Evolutionary conservation across 1,140 invertebrate species (phyloP), one percentile per base, ranked within the genome.

Genomic region (Drosophila ananassae): DNA sequence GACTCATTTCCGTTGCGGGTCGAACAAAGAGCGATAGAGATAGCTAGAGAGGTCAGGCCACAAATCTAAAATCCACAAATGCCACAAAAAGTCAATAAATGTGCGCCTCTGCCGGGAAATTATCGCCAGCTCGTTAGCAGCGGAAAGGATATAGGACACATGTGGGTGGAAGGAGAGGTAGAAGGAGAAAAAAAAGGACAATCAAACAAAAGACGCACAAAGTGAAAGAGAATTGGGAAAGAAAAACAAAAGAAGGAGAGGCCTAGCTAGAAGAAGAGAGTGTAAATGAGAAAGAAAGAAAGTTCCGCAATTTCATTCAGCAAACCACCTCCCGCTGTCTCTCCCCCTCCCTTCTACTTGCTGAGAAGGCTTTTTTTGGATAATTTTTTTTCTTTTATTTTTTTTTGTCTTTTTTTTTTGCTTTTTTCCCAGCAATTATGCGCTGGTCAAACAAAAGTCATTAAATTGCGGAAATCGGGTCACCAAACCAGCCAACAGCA

Each of bases 381-480:
- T 17, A 28, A 3, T 28, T 28, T 28, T 32, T 8, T 6, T 32
- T 52, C 12, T 67, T 46, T 66, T 34, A 47, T 39, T 50, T 22
- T 3, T 13, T 32, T 32, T 32, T 32, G 6, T 37, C 34, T 37
- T 9, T 6, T 22, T 46, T 37, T 57, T 30, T 52, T 34, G 58
- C 41, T 72, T 56, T 69, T 58, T 83, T 87, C 83, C 79, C 83
- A 89, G 72, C 79, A 87, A 87, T 87, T 89, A 87, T 89, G 63
- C 72, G 79, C 75, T 87, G 83, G 79, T 73, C 73, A 87, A 89
- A 83, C 74, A 87, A 85, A 89, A 89, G 83, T 76, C 83, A 87
- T 87, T 87, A 83, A 87, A 87, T 83, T 79, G 83, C 83, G 79
- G 83, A 87, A 87, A 87, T 87, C 83, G 83, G 83, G 83, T 87